phyloP scores from a whole-genome alignment of 1,140 invertebrate genomes.

The Temnothorax nylanderi region DNA sequence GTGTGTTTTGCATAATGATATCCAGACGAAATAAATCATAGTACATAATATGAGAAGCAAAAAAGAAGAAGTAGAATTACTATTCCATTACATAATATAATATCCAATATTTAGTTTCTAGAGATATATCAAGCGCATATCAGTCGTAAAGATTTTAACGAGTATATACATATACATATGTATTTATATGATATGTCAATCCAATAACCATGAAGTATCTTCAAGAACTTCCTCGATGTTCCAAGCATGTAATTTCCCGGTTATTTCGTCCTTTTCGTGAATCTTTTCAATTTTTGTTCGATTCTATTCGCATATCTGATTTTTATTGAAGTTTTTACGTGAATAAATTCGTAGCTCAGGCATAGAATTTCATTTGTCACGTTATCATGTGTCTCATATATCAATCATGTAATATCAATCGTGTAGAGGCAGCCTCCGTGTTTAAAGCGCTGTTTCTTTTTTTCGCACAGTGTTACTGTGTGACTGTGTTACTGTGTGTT shows the following conservation, averaged over 20 bases:
- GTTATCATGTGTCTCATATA: neutral
- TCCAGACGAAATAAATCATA: neutral
- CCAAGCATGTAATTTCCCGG: neutral
- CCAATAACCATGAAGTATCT: neutral
- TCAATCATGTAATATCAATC: neutral
- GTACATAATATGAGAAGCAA: neutral
- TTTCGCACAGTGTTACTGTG: neutral
- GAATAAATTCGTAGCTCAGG: neutral
- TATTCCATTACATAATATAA: neutral
- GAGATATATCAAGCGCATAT: neutral
- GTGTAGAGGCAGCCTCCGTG: neutral
- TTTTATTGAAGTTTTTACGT: neutral
- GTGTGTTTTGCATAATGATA: neutral
- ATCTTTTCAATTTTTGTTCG: neutral
- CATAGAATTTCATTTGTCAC: conserved; percentile 6
- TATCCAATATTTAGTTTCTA: neutral
- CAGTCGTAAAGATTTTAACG: conserved; percentile 7
- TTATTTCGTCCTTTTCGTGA: neutral
- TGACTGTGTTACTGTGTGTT: too few relatives aligned
- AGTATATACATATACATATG: too few relatives aligned
- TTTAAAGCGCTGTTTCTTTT: neutral
- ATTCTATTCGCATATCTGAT: neutral
- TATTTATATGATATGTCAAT: neutral
- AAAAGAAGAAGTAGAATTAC: neutral
- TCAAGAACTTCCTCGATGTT: neutral